A percentile compares a stretch with the other conserved stretches of the same genome.
Evolutionary conservation across 2,888 invertebrate species (phyloP).

Genomic region (Rhagium mordax): DNA sequence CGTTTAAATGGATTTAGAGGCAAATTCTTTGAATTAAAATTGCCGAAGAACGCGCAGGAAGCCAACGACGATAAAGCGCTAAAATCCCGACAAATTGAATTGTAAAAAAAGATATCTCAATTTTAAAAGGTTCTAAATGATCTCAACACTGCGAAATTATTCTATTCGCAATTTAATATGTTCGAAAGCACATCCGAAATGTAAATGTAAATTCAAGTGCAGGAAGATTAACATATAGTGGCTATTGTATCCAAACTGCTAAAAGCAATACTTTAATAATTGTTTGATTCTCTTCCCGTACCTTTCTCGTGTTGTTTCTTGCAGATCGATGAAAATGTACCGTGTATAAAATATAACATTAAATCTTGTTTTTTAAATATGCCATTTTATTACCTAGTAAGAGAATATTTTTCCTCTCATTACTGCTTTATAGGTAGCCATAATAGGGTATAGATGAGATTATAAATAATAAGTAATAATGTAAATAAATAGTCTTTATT

Average conservation of each 20-base stretch:
- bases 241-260: not conserved
- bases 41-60: not conserved
- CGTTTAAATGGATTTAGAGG: slow-evolving; percentile 2
- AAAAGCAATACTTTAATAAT: not conserved
- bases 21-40: slow-evolving; percentile 9
- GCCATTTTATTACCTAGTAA: too few species aligned
- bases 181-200: slow-evolving; percentile 16
- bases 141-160: slow-evolving; percentile 6
- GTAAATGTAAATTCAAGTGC: slow-evolving; percentile 14
- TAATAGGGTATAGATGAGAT: too few species aligned
- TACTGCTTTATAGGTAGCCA: too few species aligned
- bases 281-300: not conserved
- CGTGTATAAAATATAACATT: not conserved
- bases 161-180: slow-evolving; percentile 12
- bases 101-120: slow-evolving; percentile 12
- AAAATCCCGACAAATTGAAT: slow-evolving; percentile 16
- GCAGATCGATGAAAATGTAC: not conserved
- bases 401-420: too few species aligned
- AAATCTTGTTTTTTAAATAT: too few species aligned
- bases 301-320: not conserved
- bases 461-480: too few species aligned
- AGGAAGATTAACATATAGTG: slow-evolving; percentile 4
- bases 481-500: too few species aligned
- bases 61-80: not conserved
- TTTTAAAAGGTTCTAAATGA: slow-evolving; percentile 13